Conservation (phyloP, 2,888 invertebrate genomes). For the Hedya salicella region DNA sequence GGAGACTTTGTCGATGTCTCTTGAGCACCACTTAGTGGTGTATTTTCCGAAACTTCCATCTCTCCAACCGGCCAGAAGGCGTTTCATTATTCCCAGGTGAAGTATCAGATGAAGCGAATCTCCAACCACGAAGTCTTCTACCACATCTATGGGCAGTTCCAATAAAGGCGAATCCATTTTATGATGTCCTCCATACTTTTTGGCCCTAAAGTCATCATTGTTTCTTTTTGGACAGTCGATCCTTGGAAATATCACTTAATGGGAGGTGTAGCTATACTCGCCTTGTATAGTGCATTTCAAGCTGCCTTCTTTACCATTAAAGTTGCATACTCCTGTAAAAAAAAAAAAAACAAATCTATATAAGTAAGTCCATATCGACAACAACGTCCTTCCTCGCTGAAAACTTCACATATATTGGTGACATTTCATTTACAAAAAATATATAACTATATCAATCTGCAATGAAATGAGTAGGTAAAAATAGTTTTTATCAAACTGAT, state of each 20-base stretch:
- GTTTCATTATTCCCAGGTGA: conserved; percentile 19
- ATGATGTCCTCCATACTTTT: conserved; percentile 33
- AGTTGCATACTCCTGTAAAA: conserved; percentile 41
- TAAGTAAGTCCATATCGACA: background rate
- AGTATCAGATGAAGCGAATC: conserved; percentile 29
- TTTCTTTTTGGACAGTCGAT: conserved; percentile 40
- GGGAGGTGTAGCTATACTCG: conserved; percentile 40
- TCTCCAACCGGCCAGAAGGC: conserved; percentile 27
- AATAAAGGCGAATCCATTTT: conserved; percentile 24
- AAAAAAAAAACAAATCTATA: conserved; percentile 10
- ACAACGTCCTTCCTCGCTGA: background rate
- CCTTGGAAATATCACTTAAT: conserved; percentile 15
- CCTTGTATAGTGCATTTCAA: conserved; percentile 44
- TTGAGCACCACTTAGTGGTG: conserved; percentile 33
- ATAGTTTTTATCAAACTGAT: background rate
- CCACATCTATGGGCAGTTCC: conserved; percentile 23
- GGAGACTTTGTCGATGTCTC: conserved; percentile 33
- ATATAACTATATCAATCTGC: background rate
- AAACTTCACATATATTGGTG: background rate
- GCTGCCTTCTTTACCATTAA: conserved; percentile 46
- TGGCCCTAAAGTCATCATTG: conserved; percentile 42
- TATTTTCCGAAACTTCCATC: conserved; percentile 40
- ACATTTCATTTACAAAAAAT: conserved; percentile 1
- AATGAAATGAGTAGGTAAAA: background rate
- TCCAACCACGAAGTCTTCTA: conserved; percentile 23